These are phyloP conservation scores for Thaumetopoea pityocampa DNA, from an alignment of 1,140 invertebrate genomes.

Conservation along the genomic window DNA sequence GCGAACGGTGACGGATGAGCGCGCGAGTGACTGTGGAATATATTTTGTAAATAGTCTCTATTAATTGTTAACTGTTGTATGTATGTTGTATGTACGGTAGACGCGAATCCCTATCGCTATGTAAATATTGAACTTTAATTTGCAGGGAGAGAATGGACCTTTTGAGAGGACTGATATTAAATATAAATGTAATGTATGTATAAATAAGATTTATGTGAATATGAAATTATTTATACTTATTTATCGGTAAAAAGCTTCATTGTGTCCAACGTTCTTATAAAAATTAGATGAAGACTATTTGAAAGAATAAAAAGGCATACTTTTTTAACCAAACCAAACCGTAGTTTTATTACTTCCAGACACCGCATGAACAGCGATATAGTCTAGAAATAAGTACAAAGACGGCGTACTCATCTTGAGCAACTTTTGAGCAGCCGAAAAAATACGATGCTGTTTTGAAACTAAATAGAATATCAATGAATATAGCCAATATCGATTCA, in stretches of 20 bases:
- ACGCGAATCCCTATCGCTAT: conserved; percentile 73
- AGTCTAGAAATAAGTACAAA: too few relatives aligned
- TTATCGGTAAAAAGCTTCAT: conserved; percentile 76
- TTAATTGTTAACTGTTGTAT: conserved; percentile 76
- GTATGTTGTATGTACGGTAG: conserved; percentile 75
- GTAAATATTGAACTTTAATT: conserved; percentile 75
- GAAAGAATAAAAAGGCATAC: conserved; percentile 75
- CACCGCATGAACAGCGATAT: too few relatives aligned
- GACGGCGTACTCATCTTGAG: too few relatives aligned
- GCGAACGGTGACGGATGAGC: conserved; percentile 51
- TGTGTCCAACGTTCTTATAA: conserved; percentile 76
- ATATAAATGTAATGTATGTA: conserved; percentile 75
- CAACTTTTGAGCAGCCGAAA: too few relatives aligned
- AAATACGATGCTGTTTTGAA: too few relatives aligned
- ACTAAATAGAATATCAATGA: too few relatives aligned
- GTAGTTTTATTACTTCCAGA: conserved; percentile 38
- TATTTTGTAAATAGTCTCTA: conserved; percentile 75
- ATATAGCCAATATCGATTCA: too few relatives aligned
- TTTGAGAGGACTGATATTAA: conserved; percentile 74
- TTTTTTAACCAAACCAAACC: conserved; percentile 72
- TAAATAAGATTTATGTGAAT: conserved; percentile 75
- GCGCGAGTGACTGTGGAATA: conserved; percentile 53
- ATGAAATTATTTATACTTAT: conserved; percentile 76
- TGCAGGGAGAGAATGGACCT: conserved; percentile 75
- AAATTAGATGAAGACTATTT: conserved; percentile 76